Conservation (phyloP, 2,888 invertebrate genomes). For the Lypha dubia region DNA sequence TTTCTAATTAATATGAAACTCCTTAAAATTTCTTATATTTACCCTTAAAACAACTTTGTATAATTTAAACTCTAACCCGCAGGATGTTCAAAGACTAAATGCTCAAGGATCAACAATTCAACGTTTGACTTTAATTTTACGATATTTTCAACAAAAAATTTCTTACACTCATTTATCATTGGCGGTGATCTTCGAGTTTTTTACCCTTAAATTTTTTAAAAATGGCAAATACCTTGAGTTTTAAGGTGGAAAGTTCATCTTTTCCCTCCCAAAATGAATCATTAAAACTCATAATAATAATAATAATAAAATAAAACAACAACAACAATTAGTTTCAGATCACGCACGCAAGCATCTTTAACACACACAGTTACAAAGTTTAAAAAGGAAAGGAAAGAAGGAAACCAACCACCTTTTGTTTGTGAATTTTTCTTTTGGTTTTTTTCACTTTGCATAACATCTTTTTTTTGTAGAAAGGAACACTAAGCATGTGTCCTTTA, state of each 20-base stretch:
- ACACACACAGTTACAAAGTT: constrained; percentile 18
- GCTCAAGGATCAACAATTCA: constrained; percentile 61
- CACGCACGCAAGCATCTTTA: constrained; percentile 52
- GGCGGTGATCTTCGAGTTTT: constrained; percentile 15
- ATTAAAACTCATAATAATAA: no score
- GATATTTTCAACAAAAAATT: constrained; percentile 44
- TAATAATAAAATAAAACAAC: not conserved
- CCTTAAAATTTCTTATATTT: constrained; percentile 41
- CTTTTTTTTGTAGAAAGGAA: constrained; percentile 52
- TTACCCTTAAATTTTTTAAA: constrained; percentile 53
- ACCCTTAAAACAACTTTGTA: constrained; percentile 42
- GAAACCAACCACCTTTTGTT: constrained; percentile 15
- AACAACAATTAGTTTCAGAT: constrained; percentile 50
- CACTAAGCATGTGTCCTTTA: constrained; percentile 19
- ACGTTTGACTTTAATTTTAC: constrained; percentile 52
- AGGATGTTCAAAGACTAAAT: not conserved
- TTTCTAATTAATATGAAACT: constrained; percentile 48
- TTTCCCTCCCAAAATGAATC: constrained; percentile 44
- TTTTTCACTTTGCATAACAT: constrained; percentile 57
- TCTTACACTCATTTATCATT: constrained; percentile 58
- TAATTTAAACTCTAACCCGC: constrained; percentile 43
- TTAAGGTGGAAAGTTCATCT: constrained; percentile 69
- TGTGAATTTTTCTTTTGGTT: not conserved
- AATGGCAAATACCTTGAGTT: constrained; percentile 35
- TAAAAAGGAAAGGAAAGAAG: not conserved